Percentiles rank a stretch among this genome's conserved stretches.
Conservation (phyloP, 2,113 vertebrate genomes). For the Channa argus region DNA sequence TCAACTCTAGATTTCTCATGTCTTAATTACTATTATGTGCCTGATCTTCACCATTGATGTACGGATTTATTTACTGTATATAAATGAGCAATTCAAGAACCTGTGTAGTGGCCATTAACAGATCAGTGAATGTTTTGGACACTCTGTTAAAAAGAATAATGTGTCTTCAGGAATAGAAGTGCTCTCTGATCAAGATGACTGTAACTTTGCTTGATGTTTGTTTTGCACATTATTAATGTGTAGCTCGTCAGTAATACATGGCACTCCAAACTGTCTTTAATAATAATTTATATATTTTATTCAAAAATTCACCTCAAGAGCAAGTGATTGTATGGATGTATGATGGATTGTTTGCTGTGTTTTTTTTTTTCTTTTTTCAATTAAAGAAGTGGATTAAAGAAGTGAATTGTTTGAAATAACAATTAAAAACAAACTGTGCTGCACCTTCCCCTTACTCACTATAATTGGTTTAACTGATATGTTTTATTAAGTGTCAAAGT, state of each 20-base stretch:
- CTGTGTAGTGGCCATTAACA: too few species aligned
- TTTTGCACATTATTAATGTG: background rate
- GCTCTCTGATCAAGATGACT: background rate
- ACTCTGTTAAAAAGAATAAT: background rate
- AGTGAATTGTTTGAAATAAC: conserved; percentile 27
- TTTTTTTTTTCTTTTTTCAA: background rate
- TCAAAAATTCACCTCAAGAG: too few species aligned
- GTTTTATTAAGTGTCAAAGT: conserved; percentile 75
- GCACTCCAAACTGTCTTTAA: too few species aligned
- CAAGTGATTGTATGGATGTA: background rate
- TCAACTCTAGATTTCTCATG: background rate
- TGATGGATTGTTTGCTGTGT: background rate
- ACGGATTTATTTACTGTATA: too few species aligned
- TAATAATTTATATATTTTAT: too few species aligned
- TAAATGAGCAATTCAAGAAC: background rate
- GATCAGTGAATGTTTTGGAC: too few species aligned
- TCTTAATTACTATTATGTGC: background rate
- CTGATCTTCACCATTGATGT: background rate
- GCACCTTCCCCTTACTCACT: conserved; percentile 55
- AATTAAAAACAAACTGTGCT: conserved; percentile 36
- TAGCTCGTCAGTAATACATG: background rate
- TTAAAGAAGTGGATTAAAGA: background rate
- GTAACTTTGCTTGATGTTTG: background rate
- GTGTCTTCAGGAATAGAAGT: background rate
- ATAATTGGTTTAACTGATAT: conserved; percentile 77